Conservation (phyloP, 2,888 invertebrate genomes). For the Digitonthophagus gazella region DNA sequence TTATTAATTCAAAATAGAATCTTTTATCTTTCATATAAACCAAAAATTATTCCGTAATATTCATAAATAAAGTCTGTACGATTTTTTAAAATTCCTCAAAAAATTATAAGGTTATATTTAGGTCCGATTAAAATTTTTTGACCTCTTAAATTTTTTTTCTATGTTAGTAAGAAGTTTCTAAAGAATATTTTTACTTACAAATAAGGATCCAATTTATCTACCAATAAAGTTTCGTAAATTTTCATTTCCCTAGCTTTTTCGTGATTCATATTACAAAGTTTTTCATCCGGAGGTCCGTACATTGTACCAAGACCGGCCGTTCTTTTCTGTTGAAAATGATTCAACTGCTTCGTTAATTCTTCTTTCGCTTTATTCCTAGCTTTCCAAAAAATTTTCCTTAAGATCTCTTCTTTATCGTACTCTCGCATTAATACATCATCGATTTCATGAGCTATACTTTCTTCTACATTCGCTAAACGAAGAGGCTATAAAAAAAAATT, state of each 20-base stretch:
- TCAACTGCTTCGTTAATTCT: constrained; percentile 75
- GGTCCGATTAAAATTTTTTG: too few species aligned
- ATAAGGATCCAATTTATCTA: constrained; percentile 61
- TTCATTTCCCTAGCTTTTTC: constrained; percentile 76
- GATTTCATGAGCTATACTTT: constrained; percentile 85
- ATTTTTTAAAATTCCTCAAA: too few species aligned
- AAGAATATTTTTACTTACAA: too few species aligned
- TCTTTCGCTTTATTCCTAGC: constrained; percentile 81
- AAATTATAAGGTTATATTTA: too few species aligned
- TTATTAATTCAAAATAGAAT: too few species aligned
- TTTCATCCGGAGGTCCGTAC: constrained; percentile 82
- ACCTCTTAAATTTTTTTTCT: too few species aligned
- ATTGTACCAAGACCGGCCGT: constrained; percentile 86
- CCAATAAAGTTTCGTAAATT: constrained; percentile 70
- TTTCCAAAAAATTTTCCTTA: constrained; percentile 86
- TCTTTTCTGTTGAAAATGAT: constrained; percentile 80
- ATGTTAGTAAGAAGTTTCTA: too few species aligned
- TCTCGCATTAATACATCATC: constrained; percentile 82
- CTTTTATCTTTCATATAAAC: too few species aligned
- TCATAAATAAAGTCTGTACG: too few species aligned
- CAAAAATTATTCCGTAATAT: too few species aligned
- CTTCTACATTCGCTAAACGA: constrained; percentile 76
- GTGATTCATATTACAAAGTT: constrained; percentile 74
- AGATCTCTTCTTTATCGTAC: constrained; percentile 84
- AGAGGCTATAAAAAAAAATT: constrained; percentile 63